Evolutionary conservation across 2,888 invertebrate genomes (phyloP).

Genomic region (Thymelicus lineola): DNA sequence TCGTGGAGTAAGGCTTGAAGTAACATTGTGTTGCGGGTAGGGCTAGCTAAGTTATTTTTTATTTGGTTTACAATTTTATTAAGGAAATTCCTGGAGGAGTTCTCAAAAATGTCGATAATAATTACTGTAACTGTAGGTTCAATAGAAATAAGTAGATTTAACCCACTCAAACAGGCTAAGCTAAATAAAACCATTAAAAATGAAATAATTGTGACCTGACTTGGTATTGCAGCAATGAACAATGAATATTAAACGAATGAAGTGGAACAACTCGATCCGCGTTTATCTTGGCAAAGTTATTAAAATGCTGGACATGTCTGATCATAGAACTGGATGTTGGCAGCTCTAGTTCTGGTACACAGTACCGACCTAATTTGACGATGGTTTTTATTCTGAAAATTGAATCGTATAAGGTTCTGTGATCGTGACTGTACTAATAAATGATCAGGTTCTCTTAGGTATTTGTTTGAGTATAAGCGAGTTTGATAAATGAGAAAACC

Average conservation of each 20-base stretch:
- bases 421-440: conserved; percentile 35
- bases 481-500: not conserved
- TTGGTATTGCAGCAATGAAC: not conserved
- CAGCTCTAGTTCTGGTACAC: conserved; percentile 25
- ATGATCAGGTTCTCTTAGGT: conserved; percentile 14
- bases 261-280: not conserved
- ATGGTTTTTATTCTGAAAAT: conserved; percentile 34
- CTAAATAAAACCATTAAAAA: too few relatives aligned
- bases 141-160: too few relatives aligned
- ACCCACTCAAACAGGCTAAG: too few relatives aligned
- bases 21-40: too few relatives aligned
- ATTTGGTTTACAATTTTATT: too few relatives aligned
- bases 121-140: too few relatives aligned
- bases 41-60: too few relatives aligned
- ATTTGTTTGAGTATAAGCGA: not conserved
- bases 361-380: conserved; percentile 28
- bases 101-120: too few relatives aligned
- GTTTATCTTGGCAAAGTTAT: conserved; percentile 11
- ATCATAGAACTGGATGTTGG: conserved; percentile 34
- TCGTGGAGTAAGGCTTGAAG: not conserved
- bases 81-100: too few relatives aligned
- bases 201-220: not conserved
- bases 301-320: conserved; percentile 25
- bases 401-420: conserved; percentile 28
- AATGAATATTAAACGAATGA: conserved; percentile 4